Evolutionary conservation across 2,797 vertebrate species (phyloP).

Genomic region (Neoniphon sammara): DNA sequence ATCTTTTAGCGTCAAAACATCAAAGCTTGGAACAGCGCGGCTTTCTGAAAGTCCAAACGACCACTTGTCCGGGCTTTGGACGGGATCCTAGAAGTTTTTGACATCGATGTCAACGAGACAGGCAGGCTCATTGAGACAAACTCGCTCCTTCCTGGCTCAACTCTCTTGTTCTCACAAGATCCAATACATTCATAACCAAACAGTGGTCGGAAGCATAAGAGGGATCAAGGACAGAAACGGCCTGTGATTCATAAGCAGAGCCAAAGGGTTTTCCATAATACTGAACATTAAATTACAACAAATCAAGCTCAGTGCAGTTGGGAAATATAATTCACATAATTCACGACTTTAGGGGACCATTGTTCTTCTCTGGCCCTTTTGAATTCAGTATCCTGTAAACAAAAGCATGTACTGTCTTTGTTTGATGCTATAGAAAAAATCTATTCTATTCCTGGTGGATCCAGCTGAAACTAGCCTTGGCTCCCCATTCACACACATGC

Average conservation of each 20-base stretch:
- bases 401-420: background rate
- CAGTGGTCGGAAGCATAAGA: constrained; percentile 53
- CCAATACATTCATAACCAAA: constrained; percentile 66
- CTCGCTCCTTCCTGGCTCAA: constrained; percentile 64
- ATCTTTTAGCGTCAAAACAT: constrained; percentile 61
- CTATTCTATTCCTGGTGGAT: constrained; percentile 35
- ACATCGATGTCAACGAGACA: constrained; percentile 72
- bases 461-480: background rate
- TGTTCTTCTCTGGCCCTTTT: constrained; percentile 9
- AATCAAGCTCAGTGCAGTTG: constrained; percentile 32
- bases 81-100: constrained; percentile 73
- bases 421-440: constrained; percentile 6
- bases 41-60: constrained; percentile 63
- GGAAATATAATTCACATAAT: constrained; percentile 45
- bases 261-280: constrained; percentile 54
- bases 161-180: constrained; percentile 69
- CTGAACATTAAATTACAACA: constrained; percentile 37
- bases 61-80: constrained; percentile 75
- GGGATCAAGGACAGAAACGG: constrained; percentile 48
- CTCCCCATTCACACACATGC: background rate
- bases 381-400: constrained; percentile 41
- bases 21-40: constrained; percentile 66
- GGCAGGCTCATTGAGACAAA: constrained; percentile 73
- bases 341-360: constrained; percentile 25
- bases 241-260: constrained; percentile 51